Base-by-base conservation (phyloP, 2,113 vertebrate genomes). In the Mesitornis unicolor region DNA sequence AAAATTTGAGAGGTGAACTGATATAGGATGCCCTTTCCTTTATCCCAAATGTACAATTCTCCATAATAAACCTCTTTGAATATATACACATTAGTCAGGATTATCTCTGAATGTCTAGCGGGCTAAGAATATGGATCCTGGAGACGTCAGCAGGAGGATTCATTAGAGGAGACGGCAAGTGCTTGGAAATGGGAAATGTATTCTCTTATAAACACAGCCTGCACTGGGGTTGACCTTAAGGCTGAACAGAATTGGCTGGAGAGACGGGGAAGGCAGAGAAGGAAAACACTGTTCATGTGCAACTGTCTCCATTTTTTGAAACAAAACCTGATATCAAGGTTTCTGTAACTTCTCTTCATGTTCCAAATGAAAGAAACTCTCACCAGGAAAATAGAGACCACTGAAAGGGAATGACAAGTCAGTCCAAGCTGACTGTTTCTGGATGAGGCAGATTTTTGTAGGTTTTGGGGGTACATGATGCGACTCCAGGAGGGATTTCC, bases 41-140 rank as follows among this genome's bases (percentile, higher is more conserved):
- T 94, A 95, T 91, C 68, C 92, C 59, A 69, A 87, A 84, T 2
- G 73, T 38, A 53, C 69, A 67, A 43, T 74, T 88, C 68, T 61
- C 60, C 63, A 83, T 85, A 95, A 95, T 91, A 91, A 90, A 95
- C 59, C 67, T 84, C 90, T 96, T 75, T 26, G 78, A 78, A 83
- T 90, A 87, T 59, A 84, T 85, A 92, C 87, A 94, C 94, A 97
- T 96, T 94, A 97, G 90, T 97, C 94, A 96, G 95, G 86, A 96
- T 97, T 97, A 97, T 96, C 93, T 94, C 84, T 75, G 90, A 84
- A 53, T 40, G 95, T 95, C 88, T 90, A 78, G 53, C 2, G 24
- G 93, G 76, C 89, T 88, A 92, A 87, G 90, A 95, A 90, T 95
- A 92, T 81, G 95, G 95, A 91, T 90, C 81, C 74, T 87, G 89